Evolutionary conservation across 2,888 invertebrate species (phyloP).

Genomic region (Acrobasis repandana): DNA sequence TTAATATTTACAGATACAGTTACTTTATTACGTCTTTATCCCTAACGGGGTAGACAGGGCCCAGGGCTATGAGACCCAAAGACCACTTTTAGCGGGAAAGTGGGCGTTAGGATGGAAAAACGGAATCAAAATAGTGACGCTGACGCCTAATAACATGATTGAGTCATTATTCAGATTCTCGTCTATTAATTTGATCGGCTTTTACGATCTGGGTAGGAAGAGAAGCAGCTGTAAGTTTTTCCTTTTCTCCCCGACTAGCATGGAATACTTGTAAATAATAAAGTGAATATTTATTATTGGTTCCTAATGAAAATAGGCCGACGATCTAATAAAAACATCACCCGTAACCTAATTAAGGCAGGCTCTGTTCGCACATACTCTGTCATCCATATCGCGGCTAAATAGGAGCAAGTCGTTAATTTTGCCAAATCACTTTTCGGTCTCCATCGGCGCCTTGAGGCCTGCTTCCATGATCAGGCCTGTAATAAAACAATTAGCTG

Average conservation of each 20-base stretch:
- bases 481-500: conserved; percentile 47
- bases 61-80: too few species aligned
- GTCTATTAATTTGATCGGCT: too few species aligned
- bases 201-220: background rate
- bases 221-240: too few species aligned
- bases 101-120: too few species aligned
- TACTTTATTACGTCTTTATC: too few species aligned
- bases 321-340: conserved; percentile 10
- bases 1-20: too few species aligned
- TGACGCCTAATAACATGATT: too few species aligned
- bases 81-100: too few species aligned
- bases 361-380: conserved; percentile 32
- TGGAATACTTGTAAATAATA: conserved; percentile 25
- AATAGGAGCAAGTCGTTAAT: conserved; percentile 58
- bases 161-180: too few species aligned
- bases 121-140: too few species aligned
- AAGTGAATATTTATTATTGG: background rate
- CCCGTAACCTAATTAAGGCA: conserved; percentile 19
- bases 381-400: conserved; percentile 46
- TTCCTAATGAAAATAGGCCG: conserved; percentile 3
- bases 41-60: too few species aligned
- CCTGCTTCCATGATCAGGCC: conserved; percentile 27
- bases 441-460: conserved; percentile 50
- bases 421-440: conserved; percentile 64
- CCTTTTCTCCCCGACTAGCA: too few species aligned